Base-by-base conservation (phyloP, 2,888 invertebrate genomes). In the Saturnia pavonia region DNA sequence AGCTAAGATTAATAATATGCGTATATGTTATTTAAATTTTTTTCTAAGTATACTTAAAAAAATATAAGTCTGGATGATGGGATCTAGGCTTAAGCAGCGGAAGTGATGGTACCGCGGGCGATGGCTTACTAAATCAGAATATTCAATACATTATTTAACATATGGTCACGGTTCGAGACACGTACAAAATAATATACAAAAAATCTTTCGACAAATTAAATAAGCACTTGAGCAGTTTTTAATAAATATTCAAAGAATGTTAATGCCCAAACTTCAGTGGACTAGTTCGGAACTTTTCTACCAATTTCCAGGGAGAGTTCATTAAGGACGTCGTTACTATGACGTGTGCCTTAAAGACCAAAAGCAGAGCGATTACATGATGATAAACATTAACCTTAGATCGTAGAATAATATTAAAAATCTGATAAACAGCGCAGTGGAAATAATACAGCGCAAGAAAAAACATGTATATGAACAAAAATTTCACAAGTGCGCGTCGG, bases 261-360 rank as follows among this genome's bases (percentile, higher is more conserved):
- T 86, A 89, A 87, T 83, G 85, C 77, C 76, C 19, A 73, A 82
- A 83, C 82, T 87, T 80, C 77, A 74, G 78, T 82, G 85, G 85
- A 88, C 88, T 89, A 90, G 88, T 89, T 89, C 76, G 77, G 78
- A 90, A 90, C 84, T 91, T 88, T 80, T 82, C 82, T 84, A 86
- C 85, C 85, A 86, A 87, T 90, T 91, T 88, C 87, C 88, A 86
- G 85, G 78, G 83, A 77, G 85, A 89, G 90, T 87, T 89, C 89
- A 89, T 89, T 88, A 91, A 85, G 87, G 85, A 80, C 82, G 83
- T 72, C 70, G 73, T 70, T 74, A 73, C 73, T 78, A 74, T 80
- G 79, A 77, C 72, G 71, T 73, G 70, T 81, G 82, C 77, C 78
- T 72, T 72, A 73, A 72, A 45, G 22, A 14, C 14, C 16, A 8